Evolutionary conservation across 2,797 vertebrate species (phyloP).

Genomic region (Carapus acus): DNA sequence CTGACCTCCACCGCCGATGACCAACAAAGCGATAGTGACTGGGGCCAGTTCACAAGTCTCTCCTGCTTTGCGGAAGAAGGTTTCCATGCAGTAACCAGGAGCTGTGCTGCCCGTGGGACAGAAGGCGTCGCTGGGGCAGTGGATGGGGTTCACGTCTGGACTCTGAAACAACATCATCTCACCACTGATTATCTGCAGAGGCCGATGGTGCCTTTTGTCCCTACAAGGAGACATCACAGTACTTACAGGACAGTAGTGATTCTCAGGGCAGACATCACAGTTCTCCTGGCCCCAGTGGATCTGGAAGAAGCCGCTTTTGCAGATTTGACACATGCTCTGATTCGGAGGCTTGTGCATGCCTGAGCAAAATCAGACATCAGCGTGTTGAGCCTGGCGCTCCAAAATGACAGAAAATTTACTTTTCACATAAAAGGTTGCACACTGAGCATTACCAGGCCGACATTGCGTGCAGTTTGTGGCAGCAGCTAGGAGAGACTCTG

Average conservation of each 20-base stretch:
- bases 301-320: constrained; percentile 78
- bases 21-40: constrained; percentile 75
- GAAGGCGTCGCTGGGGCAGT: constrained; percentile 82
- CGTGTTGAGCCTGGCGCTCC: not conserved
- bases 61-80: constrained; percentile 80
- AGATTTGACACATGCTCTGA: constrained; percentile 75
- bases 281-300: constrained; percentile 72
- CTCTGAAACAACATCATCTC: constrained; percentile 64
- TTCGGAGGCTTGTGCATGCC: constrained; percentile 76
- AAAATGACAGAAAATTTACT: not conserved
- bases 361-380: constrained; percentile 53
- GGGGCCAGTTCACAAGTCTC: constrained; percentile 80
- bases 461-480: constrained; percentile 71
- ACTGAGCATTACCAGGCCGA: constrained; percentile 70
- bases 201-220: not conserved
- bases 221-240: not conserved
- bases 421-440: not conserved
- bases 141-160: constrained; percentile 79
- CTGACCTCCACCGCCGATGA: constrained; percentile 75
- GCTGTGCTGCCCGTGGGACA: constrained; percentile 78
- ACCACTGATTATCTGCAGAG: constrained; percentile 11
- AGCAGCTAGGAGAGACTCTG: constrained; percentile 68
- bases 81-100: constrained; percentile 85
- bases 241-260: constrained; percentile 88
- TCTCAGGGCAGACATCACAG: constrained; percentile 83